A percentile compares a stretch with the other conserved stretches of the same genome.
Evolutionary conservation across 2,888 invertebrate genomes (phyloP).

Genomic region (Noctua fimbriata): DNA sequence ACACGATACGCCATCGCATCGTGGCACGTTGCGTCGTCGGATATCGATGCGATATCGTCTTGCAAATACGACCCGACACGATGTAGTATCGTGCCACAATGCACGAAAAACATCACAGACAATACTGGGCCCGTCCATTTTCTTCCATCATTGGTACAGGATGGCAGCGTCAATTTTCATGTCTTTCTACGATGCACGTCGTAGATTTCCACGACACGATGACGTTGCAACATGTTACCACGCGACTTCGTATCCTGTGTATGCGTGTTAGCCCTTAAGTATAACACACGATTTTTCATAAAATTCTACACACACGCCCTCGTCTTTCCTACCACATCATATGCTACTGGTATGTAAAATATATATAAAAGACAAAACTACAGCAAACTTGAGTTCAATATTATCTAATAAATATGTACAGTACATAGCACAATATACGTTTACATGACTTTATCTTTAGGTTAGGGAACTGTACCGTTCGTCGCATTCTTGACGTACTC

Average conservation of each 20-base stretch:
- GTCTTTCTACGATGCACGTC: not conserved
- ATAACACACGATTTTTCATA: not conserved
- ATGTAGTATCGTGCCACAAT: not conserved
- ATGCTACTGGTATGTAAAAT: not conserved
- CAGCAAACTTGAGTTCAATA: constrained; percentile 9
- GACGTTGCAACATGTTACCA: not conserved
- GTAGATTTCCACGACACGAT: not conserved
- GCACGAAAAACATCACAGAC: not conserved
- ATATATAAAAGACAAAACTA: not conserved
- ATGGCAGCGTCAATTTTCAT: not conserved
- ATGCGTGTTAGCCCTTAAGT: too few relatives aligned
- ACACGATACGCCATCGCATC: not conserved
- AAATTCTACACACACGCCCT: not conserved
- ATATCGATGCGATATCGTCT: not conserved
- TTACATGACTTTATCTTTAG: constrained; percentile 21
- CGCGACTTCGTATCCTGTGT: not conserved
- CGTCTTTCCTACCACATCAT: not conserved
- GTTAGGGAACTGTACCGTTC: constrained; percentile 17
- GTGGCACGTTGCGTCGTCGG: not conserved
- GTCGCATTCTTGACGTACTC: constrained; percentile 48
- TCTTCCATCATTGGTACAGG: not conserved
- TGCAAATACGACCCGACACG: not conserved
- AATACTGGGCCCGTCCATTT: not conserved
- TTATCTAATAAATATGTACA: constrained; percentile 21
- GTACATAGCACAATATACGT: constrained; percentile 27